A percentile compares a stretch with the other conserved stretches of the same genome.
Conservation (phyloP, 2,888 invertebrate species). For the Thalpophila matura region DNA sequence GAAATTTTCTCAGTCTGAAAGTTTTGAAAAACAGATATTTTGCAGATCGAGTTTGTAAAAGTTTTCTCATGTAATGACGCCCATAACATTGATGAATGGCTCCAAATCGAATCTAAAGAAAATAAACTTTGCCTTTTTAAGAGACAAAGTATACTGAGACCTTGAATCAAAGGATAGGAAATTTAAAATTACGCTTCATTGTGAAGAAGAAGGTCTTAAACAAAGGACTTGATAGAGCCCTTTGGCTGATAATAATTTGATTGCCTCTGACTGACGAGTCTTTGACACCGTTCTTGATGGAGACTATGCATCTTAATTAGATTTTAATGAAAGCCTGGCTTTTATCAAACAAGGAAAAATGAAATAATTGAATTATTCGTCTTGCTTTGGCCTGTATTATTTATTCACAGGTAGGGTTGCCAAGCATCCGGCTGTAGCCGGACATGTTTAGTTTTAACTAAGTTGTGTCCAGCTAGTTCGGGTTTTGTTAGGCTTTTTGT, state of each 20-base stretch:
- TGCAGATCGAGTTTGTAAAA: not conserved
- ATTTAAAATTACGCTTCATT: conserved; percentile 36
- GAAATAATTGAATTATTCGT: conserved; percentile 3
- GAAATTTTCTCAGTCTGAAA: no score
- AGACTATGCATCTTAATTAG: conserved; percentile 60
- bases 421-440: no score
- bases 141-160: no score
- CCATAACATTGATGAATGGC: conserved; percentile 3
- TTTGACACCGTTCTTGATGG: conserved; percentile 38
- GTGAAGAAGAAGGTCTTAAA: conserved; percentile 7
- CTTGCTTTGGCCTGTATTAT: conserved; percentile 11
- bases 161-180: not conserved
- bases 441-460: no score
- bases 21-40: not conserved
- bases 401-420: no score
- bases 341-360: conserved; percentile 1
- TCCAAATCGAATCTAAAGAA: conserved; percentile 3
- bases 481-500: no score
- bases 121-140: not conserved
- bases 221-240: conserved; percentile 43
- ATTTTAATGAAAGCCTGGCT: conserved; percentile 55
- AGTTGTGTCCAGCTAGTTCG: no score
- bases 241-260: conserved; percentile 58
- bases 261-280: conserved; percentile 43
- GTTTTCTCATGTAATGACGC: conserved; percentile 3